These are phyloP conservation scores for Ophioninae sp. DNA, from an alignment of 2,888 invertebrate genomes.

Conservation along the genomic window DNA sequence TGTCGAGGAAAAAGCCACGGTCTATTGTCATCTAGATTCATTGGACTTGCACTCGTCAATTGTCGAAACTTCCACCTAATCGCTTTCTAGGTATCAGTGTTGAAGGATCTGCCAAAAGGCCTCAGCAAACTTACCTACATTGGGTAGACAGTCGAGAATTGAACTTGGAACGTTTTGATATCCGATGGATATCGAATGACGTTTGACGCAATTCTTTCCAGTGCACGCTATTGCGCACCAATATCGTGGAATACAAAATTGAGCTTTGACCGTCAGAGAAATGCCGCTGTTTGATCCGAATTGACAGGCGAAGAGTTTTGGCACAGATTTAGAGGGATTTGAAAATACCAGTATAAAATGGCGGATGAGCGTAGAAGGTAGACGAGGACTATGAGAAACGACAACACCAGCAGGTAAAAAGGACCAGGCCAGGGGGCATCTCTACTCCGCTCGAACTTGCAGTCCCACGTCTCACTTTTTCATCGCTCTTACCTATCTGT, in stretches of 20 bases:
- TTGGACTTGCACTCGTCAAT: neutral
- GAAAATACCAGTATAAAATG: too few relatives aligned
- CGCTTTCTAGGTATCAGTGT: neutral
- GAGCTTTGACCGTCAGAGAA: too few relatives aligned
- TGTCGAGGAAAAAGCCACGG: neutral
- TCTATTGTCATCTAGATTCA: neutral
- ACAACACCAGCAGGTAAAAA: conserved; percentile 35
- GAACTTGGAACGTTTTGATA: neutral
- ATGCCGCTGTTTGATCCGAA: too few relatives aligned
- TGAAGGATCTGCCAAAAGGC: too few relatives aligned
- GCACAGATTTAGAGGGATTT: too few relatives aligned
- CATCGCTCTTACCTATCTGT: conserved; percentile 25
- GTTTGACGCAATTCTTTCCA: too few relatives aligned
- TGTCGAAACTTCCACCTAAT: neutral
- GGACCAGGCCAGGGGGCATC: conserved; percentile 20
- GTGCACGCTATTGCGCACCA: too few relatives aligned
- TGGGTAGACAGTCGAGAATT: neutral
- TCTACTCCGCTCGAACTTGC: conserved; percentile 17
- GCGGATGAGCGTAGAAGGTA: neutral
- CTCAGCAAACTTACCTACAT: too few relatives aligned
- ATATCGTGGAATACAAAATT: too few relatives aligned
- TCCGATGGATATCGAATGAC: neutral
- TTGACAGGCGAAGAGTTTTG: too few relatives aligned
- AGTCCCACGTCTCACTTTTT: conserved; percentile 25
- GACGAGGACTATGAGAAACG: conserved; percentile 35